Evolutionary conservation across 2,113 vertebrate genomes (phyloP), one percentile per base, ranked within the genome.

Genomic region (Elaphurus davidianus): DNA sequence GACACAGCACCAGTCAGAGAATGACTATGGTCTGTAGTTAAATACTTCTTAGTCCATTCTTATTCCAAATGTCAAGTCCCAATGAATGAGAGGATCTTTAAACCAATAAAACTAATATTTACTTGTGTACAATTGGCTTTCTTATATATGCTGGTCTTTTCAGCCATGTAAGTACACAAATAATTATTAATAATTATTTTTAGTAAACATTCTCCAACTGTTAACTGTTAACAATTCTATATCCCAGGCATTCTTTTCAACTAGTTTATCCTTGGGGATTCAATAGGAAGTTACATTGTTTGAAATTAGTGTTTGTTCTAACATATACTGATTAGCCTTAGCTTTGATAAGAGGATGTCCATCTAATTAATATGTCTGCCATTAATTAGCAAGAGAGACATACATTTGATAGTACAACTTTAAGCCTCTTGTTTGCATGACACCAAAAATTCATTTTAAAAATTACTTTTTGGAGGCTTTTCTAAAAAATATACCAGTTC

Each of bases 291-390:
- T 74, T 93, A 7, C 28, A 43, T 50, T 91, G 33, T 91, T 81
- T 97, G 82, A 93, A 71, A 89, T 93, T 52, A 93, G n/a, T 91
- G 1, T 87, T n/a, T 87, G 16, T 87, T 90, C 33, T 43, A 74
- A 87, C 28, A 54, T 27, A n/a, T 57, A 54, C 76, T 90, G n/a
- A 67, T 95, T 81, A 84, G 9, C 12, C 25, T 76, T 94, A 93
- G 33, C 85, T 87, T 87, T 84, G 52, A 92, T 87, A 91, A 97
- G 60, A 94, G 11, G 33, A 47, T 90, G 14, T 78, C 33, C 89
- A 23, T 74, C 52, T 95, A 76, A 86, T 71, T 76, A 96, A 54
- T 43, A 78, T 52, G 36, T 93, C 30, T 96, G 55, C 50, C 33
- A 43, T 79, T 97, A 93, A 54, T 62, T 91, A 78, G 14, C 25